Evolutionary conservation across 2,113 vertebrate species (phyloP), one percentile per base, ranked within the genome.

Genomic region (Syrmaticus mikado): DNA sequence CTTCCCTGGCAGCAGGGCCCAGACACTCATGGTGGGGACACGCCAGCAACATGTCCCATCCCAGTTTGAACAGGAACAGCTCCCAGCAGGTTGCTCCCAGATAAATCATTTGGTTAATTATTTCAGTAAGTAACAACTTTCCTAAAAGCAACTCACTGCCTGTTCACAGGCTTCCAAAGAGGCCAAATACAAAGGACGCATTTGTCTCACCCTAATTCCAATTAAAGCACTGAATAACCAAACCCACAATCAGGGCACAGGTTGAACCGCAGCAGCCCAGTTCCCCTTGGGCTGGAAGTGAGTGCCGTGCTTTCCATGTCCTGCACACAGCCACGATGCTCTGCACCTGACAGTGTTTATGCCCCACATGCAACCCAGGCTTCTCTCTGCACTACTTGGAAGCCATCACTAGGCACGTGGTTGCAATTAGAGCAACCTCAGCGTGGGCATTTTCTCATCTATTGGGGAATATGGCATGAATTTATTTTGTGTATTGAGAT

Each of bases 301-400:
- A 30, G 17, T 19, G 16, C 12, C 10, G 0, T 0, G 3, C 5
- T 7, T 15, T 38, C 48, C 0, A 2, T 27, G 77, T 76, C 40
- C 45, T 28, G 30, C 2, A 0, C 0, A 4, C 8, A 12, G 45
- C 66, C 50, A 5, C 2, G 2, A 58, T 14, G 71, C 76, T 60
- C 79, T 57, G 8, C 71, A 78, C 81, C 82, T 75, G 85, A 68
- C 38, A 60, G 48, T 21, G 58, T n/a, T 89, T 32, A 36, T 62
- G 24, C 57, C 87, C 80, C 90, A 77, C 34, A 57, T 77, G 91
- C 74, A 52, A 68, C 38, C 71, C 89, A 91, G 87, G 55, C 72
- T 61, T 34, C 6, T 0, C 50, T 67, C 85, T 55, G 8, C 66
- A 78, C 19, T 85, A 30, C 80, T 94, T 87, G 85, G 82, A 94